Evolutionary conservation across 2,888 invertebrate genomes (phyloP).

Genomic region (Ornithoptera priamus): DNA sequence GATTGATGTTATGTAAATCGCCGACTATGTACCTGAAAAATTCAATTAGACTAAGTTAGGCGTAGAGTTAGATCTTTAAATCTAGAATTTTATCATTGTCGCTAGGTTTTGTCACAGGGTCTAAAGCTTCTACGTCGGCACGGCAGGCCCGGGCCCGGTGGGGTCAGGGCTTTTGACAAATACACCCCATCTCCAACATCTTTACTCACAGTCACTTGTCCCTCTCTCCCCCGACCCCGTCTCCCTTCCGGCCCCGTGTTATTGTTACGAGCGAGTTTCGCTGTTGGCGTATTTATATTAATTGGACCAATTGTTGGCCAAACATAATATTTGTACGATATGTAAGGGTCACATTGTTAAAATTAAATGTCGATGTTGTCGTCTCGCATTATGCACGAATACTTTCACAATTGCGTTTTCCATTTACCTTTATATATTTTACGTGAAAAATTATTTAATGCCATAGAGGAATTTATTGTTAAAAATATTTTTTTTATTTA

Average conservation of each 20-base stretch:
- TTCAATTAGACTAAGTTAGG: conserved; percentile 77
- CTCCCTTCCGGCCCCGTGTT: conserved; percentile 8
- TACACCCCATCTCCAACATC: too few species aligned
- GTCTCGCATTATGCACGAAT: too few species aligned
- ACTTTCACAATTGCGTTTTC: too few species aligned
- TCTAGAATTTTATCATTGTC: conserved; percentile 68
- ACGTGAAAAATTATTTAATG: too few species aligned
- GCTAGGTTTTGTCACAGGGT: conserved; percentile 76
- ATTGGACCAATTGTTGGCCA: conserved; percentile 27
- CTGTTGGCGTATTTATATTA: conserved; percentile 50
- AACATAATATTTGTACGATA: conserved; percentile 8
- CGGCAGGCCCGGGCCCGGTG: neutral
- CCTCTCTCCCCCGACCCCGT: too few species aligned
- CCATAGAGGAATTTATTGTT: too few species aligned
- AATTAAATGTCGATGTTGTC: too few species aligned
- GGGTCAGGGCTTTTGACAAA: too few species aligned
- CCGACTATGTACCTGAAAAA: conserved; percentile 76
- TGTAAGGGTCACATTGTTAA: conserved; percentile 1
- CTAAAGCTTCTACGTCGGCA: conserved; percentile 45
- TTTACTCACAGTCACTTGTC: too few species aligned
- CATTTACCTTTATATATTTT: too few species aligned
- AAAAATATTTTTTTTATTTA: too few species aligned
- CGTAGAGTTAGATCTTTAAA: conserved; percentile 67
- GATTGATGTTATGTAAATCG: conserved; percentile 53
- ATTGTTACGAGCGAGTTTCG: conserved; percentile 47